Percentiles rank a stretch among this genome's conserved stretches.
phyloP scores from a whole-genome alignment of 2,888 invertebrate genomes.

The Drosophila hamatofila region DNA sequence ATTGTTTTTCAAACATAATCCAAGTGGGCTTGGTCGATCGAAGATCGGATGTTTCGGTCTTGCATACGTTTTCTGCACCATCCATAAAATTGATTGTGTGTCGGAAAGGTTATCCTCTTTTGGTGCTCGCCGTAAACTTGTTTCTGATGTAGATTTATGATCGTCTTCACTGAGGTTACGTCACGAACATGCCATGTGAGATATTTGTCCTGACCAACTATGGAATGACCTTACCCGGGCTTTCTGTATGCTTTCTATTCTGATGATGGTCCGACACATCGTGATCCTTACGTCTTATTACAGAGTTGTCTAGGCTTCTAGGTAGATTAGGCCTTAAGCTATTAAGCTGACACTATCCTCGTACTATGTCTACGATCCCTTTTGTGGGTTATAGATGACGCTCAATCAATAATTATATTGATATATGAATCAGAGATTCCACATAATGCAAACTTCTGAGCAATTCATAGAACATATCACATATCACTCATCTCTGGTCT shows the following conservation, averaged over 20 bases:
- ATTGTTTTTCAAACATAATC: background rate
- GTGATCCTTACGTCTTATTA: background rate
- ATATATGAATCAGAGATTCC: background rate
- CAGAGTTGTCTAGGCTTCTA: background rate
- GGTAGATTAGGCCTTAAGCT: too few species aligned
- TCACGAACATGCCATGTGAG: background rate
- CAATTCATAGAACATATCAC: too few species aligned
- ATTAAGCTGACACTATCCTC: too few species aligned
- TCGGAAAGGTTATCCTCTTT: constrained; percentile 4
- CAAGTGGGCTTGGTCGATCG: background rate
- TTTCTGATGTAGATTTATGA: constrained; percentile 1
- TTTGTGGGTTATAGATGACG: too few species aligned
- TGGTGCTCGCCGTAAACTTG: background rate
- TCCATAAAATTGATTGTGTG: background rate
- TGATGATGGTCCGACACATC: background rate
- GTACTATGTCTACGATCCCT: too few species aligned
- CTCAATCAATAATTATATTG: too few species aligned
- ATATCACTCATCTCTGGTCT: too few species aligned
- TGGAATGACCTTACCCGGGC: background rate
- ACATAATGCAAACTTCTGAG: background rate
- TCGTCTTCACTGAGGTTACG: background rate
- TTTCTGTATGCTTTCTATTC: background rate
- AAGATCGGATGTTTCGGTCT: background rate
- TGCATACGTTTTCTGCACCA: background rate
- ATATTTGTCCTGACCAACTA: too few species aligned